Base-by-base conservation (phyloP, 1,140 invertebrate genomes). In the Pentalonia nigronervosa region DNA sequence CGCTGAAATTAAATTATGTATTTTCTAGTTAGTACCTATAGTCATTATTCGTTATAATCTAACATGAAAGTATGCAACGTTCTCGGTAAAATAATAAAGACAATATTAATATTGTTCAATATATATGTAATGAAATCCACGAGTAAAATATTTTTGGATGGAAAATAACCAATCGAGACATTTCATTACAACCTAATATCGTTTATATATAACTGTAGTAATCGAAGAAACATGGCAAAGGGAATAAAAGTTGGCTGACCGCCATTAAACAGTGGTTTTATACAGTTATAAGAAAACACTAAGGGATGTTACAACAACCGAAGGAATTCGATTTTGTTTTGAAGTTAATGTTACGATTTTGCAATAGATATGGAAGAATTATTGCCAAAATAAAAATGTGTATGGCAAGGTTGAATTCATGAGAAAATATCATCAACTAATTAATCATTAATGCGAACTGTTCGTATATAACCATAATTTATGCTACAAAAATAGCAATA, bases 111-210 rank as follows among this genome's bases (percentile, higher is more conserved):
- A 25, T 45, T 30, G 23, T 30, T 25, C 56, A 30, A 60, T 9
- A 45, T 47, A 17, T 3, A 47, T 86, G 41, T 86, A 47, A 47
- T 47, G 25, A 47, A 86, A 86, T 47, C 25, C 1, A 30, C 23
- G 45, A 47, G 41, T n/a, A 20, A 50, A 86, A 88, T 88, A 88
- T 88, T 50, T 88, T 88, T 48, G 17, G 9, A n/a, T 17, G 17
- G 47, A 88, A 67, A 76, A 76, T 76, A 76, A 88, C 84, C 45
- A 48, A 87, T 48, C 45, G n/a, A 87, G n/a, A 88, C 45, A 88
- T 50, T 88, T 48, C 45, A 48, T 88, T 88, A 88, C 14, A 50
- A 48, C 34, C 86, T 48, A 88, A 50, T n/a, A 88, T n/a, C 2
- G 2, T 48, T 2, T 88, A 11, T 76, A 76, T n/a, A 76, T 76